phyloP scores from a whole-genome alignment of 2,888 invertebrate species.

The Drosophila paranaensis region DNA sequence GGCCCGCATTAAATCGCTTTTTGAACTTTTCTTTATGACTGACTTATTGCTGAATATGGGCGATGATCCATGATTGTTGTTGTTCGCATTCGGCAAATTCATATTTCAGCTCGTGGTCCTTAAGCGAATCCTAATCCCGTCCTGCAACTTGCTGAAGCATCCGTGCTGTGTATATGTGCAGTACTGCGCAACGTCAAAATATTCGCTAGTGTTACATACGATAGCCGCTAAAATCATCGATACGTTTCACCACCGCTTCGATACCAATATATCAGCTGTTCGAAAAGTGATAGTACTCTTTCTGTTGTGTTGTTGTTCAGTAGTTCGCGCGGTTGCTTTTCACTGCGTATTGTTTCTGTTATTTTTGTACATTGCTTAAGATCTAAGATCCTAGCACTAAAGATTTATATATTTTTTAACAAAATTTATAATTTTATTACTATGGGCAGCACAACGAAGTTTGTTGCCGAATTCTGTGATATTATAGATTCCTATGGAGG shows the following conservation, averaged over 20 bases:
- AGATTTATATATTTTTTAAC: background rate
- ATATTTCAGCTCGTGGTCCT: slow-evolving; percentile 53
- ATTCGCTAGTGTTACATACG: slow-evolving; percentile 41
- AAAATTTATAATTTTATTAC: slow-evolving; percentile 19
- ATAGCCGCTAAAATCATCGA: slow-evolving; percentile 36
- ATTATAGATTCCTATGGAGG: slow-evolving; percentile 92
- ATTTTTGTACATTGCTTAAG: slow-evolving; percentile 5
- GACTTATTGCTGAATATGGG: slow-evolving; percentile 67
- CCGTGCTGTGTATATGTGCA: slow-evolving; percentile 35
- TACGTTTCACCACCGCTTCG: background rate
- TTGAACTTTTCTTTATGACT: slow-evolving; percentile 70
- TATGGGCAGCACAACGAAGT: slow-evolving; percentile 74
- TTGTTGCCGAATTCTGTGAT: slow-evolving; percentile 87
- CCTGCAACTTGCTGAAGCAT: slow-evolving; percentile 56
- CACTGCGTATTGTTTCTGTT: slow-evolving; percentile 3
- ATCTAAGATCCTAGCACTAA: background rate
- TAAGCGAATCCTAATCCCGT: slow-evolving; percentile 66
- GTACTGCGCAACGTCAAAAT: slow-evolving; percentile 29
- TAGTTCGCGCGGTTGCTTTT: slow-evolving; percentile 33
- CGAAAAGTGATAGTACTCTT: slow-evolving; percentile 25
- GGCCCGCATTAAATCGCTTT: slow-evolving; percentile 79
- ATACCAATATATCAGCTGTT: slow-evolving; percentile 46
- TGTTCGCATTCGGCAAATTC: slow-evolving; percentile 70
- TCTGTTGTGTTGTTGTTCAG: slow-evolving; percentile 36
- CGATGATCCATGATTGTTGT: slow-evolving; percentile 60